These are phyloP conservation scores for Halcyon senegalensis DNA, from an alignment of 2,113 vertebrate species.

Conservation along the genomic window DNA sequence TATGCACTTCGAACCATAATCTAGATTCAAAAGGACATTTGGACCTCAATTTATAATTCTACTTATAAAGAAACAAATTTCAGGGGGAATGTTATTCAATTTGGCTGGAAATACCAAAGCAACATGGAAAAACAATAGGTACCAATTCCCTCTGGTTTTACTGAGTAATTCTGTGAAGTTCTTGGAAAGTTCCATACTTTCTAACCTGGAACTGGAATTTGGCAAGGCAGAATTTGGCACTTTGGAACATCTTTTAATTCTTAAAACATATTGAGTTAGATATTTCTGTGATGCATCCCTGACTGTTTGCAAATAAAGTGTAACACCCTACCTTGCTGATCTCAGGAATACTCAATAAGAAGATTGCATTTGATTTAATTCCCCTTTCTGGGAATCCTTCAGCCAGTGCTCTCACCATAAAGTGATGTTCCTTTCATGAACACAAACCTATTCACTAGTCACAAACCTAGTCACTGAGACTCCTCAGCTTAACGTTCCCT, in stretches of 20 bases:
- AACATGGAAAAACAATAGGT: slow-evolving; percentile 1
- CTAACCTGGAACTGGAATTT: slow-evolving; percentile 14
- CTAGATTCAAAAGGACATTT: not conserved
- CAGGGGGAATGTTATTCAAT: not conserved
- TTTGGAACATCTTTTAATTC: not conserved
- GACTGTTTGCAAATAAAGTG: not conserved
- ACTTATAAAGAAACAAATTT: not conserved
- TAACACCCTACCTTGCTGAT: not conserved
- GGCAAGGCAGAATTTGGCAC: not conserved
- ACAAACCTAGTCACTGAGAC: not conserved
- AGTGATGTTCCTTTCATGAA: not conserved
- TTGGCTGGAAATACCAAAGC: not conserved
- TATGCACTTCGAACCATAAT: not conserved
- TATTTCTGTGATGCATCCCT: not conserved
- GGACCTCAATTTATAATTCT: not conserved
- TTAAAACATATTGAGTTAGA: not conserved
- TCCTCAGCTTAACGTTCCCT: not conserved
- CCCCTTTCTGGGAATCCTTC: not conserved
- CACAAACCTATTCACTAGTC: not conserved
- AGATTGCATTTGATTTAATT: not conserved
- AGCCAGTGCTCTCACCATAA: not conserved
- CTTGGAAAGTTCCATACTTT: slow-evolving; percentile 26
- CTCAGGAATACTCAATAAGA: not conserved
- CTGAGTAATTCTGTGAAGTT: not conserved
- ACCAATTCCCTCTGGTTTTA: slow-evolving; percentile 5